Evolutionary conservation across 1,140 invertebrate species (phyloP), one percentile per base, ranked within the genome.

Genomic region (Pogonomyrmex barbatus): DNA sequence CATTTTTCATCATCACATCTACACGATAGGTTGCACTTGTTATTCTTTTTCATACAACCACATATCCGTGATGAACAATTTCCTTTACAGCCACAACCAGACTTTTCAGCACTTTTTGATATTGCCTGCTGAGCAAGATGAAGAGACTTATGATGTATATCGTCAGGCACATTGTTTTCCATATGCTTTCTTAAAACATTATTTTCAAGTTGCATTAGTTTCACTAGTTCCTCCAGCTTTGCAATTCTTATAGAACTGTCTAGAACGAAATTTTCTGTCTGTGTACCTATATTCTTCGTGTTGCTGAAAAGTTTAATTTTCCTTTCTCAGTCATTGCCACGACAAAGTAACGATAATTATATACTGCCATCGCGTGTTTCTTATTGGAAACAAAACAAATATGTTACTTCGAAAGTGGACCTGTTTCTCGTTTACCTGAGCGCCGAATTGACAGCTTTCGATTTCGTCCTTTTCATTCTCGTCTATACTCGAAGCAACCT

Each of bases 11-110:
- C 62, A 9, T 79, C 83, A 33, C 92, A 93, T 82, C 71, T 91
- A 50, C 92, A 93, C 2, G 47, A 78, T 12, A 84, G 12, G 6
- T 65, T n/a, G 56, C 92, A 93, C 3, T 12, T 24, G 4, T 60
- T 9, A 9, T 87, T 24, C 39, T 88, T 92, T 50, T 91, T 93
- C 0, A 92, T 87, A 68, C 93, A 93, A 1, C 92, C 91, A 78
- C 93, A 93, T 17, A 71, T 68, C 54, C 88, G 92, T 1, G 45
- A 87, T 0, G 76, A 56, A 56, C 93, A 93, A 52, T 86, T 87
- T 9, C 85, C 84, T 54, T 89, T 92, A 73, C 92, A 93, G 8
- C 60, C 68, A 60, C 93, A 93, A 14, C 77, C 10, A 76, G 17
- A 9, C 45, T 14, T 36, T 24, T 33, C 24, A 9, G 12, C 0